A percentile compares a stretch with the other conserved stretches of the same genome.
Evolutionary conservation across 1,140 invertebrate species (phyloP).

Genomic region (Aphis gossypii): DNA sequence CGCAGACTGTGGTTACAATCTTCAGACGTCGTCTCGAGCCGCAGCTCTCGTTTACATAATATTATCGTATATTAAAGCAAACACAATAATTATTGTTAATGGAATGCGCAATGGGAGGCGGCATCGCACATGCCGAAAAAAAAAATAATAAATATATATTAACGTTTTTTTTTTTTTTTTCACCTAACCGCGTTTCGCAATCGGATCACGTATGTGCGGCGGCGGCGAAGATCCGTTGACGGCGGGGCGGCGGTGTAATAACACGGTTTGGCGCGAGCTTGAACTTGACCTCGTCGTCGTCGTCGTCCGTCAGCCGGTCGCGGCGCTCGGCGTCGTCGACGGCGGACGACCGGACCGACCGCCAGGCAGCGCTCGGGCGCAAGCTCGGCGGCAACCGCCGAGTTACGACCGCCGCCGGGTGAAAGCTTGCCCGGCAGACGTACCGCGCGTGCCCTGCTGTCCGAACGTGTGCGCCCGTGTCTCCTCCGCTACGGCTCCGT

Average conservation of each 20-base stretch:
- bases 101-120: not conserved
- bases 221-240: not conserved
- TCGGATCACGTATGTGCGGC: not conserved
- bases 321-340: constrained; percentile 10
- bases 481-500: not conserved
- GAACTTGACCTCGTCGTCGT: constrained; percentile 55
- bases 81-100: not conserved
- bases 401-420: constrained; percentile 31
- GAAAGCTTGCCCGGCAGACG: constrained; percentile 52
- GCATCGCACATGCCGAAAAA: not conserved
- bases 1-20: not conserved
- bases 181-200: not conserved
- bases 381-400: constrained; percentile 30
- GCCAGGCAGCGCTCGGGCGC: constrained; percentile 19
- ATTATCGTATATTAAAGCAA: not conserved
- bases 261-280: constrained; percentile 17
- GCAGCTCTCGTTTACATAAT: not conserved
- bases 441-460: constrained; percentile 40
- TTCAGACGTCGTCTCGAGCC: not conserved
- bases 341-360: not conserved
- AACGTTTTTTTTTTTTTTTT: not conserved
- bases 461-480: not conserved
- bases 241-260: not conserved
- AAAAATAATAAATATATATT: not conserved
- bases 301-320: constrained; percentile 18